phyloP scores from a whole-genome alignment of 2,888 invertebrate species.

The Eilema caniola region DNA sequence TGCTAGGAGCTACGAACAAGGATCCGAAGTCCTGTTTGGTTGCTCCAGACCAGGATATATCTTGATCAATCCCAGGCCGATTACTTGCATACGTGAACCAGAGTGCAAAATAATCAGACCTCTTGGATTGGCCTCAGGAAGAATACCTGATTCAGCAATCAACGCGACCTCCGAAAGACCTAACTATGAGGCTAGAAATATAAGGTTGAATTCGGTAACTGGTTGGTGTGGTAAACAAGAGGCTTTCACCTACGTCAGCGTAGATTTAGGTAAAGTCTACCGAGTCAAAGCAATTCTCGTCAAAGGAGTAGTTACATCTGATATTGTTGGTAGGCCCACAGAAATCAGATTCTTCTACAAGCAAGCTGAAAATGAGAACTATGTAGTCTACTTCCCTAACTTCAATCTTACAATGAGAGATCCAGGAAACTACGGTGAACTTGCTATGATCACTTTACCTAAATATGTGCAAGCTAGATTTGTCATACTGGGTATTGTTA shows the following conservation, averaged over 20 bases:
- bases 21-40: constrained; percentile 96
- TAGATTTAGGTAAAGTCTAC: constrained; percentile 97
- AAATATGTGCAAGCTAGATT: constrained; percentile 97
- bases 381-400: constrained; percentile 98
- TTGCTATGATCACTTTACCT: constrained; percentile 98
- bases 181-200: constrained; percentile 96
- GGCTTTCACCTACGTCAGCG: constrained; percentile 98
- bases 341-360: constrained; percentile 99
- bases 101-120: constrained; percentile 97
- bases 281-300: constrained; percentile 97
- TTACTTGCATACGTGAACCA: constrained; percentile 96
- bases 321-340: constrained; percentile 97
- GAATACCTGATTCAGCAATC: constrained; percentile 97
- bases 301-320: constrained; percentile 97
- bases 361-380: constrained; percentile 96
- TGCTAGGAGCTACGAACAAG: constrained; percentile 94
- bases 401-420: constrained; percentile 97
- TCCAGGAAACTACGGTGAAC: constrained; percentile 97
- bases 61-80: constrained; percentile 95
- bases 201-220: constrained; percentile 96
- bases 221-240: constrained; percentile 99
- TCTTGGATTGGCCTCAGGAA: constrained; percentile 95
- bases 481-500: constrained; percentile 97
- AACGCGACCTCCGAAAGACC: constrained; percentile 97
- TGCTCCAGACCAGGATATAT: constrained; percentile 97